A percentile compares a stretch with the other conserved stretches of the same genome.
phyloP scores from a whole-genome alignment of 2,888 invertebrate species.

The Meta bourneti region DNA sequence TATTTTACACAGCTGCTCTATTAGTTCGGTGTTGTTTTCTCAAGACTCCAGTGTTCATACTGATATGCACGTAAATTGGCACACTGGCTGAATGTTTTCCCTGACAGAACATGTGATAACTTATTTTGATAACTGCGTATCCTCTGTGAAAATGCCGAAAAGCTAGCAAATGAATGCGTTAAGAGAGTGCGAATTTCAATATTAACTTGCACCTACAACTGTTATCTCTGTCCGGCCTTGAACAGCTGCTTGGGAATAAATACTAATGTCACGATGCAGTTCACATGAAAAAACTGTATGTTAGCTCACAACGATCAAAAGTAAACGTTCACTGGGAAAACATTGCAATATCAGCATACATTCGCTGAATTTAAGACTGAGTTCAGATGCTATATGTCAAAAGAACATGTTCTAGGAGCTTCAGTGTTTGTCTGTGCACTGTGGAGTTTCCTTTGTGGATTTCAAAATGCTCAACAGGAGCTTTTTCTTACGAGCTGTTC shows the following conservation, averaged over 20 bases:
- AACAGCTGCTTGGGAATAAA: constrained; percentile 24
- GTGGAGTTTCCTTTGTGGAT: neutral
- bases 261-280: constrained; percentile 7
- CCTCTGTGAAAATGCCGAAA: neutral
- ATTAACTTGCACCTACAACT: constrained; percentile 17
- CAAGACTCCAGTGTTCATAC: no score
- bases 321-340: neutral
- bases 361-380: neutral
- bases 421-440: neutral
- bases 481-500: neutral
- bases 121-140: neutral
- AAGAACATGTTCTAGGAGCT: neutral
- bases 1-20: no score
- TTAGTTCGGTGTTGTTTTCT: no score
- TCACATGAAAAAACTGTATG: neutral
- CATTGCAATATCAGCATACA: neutral
- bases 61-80: neutral
- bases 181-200: constrained; percentile 23
- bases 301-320: neutral
- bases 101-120: neutral
- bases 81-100: neutral
- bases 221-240: constrained; percentile 17
- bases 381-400: neutral
- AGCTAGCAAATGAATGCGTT: neutral
- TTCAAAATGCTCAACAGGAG: neutral